Conservation (phyloP, 1,140 invertebrate genomes). For the Steinernema khuongi region DNA sequence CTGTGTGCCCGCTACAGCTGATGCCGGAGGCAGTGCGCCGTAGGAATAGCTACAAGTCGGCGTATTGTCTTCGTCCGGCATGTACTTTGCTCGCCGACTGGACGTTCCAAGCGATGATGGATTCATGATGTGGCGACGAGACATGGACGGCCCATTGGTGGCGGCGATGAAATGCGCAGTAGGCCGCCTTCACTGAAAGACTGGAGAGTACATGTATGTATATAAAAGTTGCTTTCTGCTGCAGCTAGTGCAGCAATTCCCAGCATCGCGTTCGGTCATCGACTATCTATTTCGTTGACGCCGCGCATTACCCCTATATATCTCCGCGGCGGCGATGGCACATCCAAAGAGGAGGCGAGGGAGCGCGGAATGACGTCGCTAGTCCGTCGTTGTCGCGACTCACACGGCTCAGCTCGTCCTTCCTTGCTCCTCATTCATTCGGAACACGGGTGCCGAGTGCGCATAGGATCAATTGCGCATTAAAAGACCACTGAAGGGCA, state of each 20-base stretch:
- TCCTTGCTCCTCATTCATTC: not conserved
- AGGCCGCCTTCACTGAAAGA: not conserved
- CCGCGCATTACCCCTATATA: not conserved
- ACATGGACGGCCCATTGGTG: too few species aligned
- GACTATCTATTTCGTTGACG: not conserved
- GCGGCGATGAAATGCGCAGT: not conserved
- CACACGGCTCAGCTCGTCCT: not conserved
- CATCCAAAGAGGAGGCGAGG: not conserved
- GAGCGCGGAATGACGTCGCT: not conserved
- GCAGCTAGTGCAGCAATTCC: not conserved
- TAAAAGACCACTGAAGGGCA: not conserved
- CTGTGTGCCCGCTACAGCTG: not conserved
- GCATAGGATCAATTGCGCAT: not conserved
- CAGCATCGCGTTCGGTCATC: not conserved
- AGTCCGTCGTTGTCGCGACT: too few species aligned
- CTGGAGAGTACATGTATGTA: not conserved
- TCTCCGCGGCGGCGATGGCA: not conserved
- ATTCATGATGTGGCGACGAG: not conserved
- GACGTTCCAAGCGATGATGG: not conserved
- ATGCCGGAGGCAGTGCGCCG: not conserved
- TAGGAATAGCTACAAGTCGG: slow-evolving; percentile 4
- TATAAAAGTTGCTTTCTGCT: not conserved
- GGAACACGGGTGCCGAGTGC: not conserved
- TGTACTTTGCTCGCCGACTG: not conserved
- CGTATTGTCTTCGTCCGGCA: not conserved